phyloP scores from a whole-genome alignment of 2,113 vertebrate species.

The Cynoglossus semilaevis region DNA sequence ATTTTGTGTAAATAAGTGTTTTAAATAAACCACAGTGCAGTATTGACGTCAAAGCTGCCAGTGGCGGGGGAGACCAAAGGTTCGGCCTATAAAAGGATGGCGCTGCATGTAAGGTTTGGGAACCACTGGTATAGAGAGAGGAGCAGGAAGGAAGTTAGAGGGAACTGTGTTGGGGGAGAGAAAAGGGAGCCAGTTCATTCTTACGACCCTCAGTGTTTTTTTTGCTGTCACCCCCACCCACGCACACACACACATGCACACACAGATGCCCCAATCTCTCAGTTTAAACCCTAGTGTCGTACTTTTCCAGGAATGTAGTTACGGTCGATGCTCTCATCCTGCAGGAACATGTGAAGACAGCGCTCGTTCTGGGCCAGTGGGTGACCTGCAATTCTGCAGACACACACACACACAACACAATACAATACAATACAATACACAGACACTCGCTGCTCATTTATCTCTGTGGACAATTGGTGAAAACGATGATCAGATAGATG shows the following conservation, averaged over 20 bases:
- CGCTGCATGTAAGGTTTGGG: conserved; percentile 6
- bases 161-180: conserved; percentile 66
- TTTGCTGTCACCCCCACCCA: conserved; percentile 11
- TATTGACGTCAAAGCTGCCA: too few relatives aligned
- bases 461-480: background rate
- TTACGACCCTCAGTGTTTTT: conserved; percentile 33
- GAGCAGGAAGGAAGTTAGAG: conserved; percentile 32
- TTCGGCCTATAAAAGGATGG: conserved; percentile 15
- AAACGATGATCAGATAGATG: background rate
- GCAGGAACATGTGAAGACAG: conserved; percentile 99
- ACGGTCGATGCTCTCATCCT: conserved; percentile 96
- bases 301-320: conserved; percentile 99
- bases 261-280: conserved; percentile 43
- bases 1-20: too few relatives aligned
- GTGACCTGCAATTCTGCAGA: conserved; percentile 92
- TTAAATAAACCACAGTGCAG: too few relatives aligned
- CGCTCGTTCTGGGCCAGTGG: conserved; percentile 98
- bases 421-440: background rate
- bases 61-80: too few relatives aligned
- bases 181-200: conserved; percentile 67
- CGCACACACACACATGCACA: conserved; percentile 37
- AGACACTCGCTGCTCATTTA: background rate
- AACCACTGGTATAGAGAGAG: background rate
- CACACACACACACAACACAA: conserved; percentile 14
- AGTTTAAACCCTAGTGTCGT: conserved; percentile 84